Evolutionary conservation across 2,797 vertebrate species (phyloP), one percentile per base, ranked within the genome.

Genomic region (Epinephelus malabaricus): DNA sequence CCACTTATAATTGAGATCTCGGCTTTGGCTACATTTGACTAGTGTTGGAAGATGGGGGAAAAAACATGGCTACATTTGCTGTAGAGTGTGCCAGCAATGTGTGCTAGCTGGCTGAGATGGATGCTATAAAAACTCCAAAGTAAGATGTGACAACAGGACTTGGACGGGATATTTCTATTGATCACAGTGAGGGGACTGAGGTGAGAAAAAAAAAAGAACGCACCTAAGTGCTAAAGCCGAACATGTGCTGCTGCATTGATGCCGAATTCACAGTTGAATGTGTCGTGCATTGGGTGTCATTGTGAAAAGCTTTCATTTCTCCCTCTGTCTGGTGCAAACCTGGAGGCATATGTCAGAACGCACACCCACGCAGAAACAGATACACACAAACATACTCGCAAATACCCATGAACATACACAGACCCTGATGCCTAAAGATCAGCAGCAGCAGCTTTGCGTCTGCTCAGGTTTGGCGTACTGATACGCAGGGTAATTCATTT

Each of bases 271-370:
- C 88, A 88, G 76, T 63, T 79, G 81, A 79, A 87, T 15, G 56
- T 71, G 82, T 83, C 74, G 65, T 43, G 71, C 85, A 92, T 89
- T 56, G 90, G 88, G 89, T 91, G 89, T 90, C 84, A 70, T n/a
- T 63, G 79, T 77, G 69, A 91, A 88, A 90, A 83, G 80, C 82
- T 76, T 91, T 84, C 17, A 71, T 88, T 84, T 78, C 73, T 71
- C 27, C 18, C 61, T 63, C 72, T 43, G 60, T 81, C 64, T 70
- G 72, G 66, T 38, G 73, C 54, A 79, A 83, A 85, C 86, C 83
- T 70, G 68, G 75, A 82, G 79, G 86, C 71, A 51, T 66, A 78
- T 83, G 81, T 83, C 81, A 79, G 64, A 83, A 78, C 60, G 54
- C 59, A 73, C 84, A 59, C 82, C 73, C 80, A 90, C 86, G 61